Evolutionary conservation across 2,888 invertebrate genomes (phyloP).

Genomic region (Drosophila pegasa): DNA sequence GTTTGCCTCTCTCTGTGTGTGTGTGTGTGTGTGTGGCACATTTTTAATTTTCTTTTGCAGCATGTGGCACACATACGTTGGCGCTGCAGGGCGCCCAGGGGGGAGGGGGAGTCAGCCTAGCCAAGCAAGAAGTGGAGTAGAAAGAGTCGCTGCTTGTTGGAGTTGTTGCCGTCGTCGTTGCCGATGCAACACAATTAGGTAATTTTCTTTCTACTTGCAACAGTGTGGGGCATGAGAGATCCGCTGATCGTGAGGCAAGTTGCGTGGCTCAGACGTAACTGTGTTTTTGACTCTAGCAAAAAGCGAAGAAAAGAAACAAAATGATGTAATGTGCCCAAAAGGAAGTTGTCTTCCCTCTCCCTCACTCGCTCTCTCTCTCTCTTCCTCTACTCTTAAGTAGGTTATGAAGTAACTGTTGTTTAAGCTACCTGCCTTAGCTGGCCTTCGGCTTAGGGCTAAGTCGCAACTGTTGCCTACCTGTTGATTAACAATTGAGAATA

Average conservation of each 20-base stretch:
- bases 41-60: conserved; percentile 57
- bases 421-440: conserved; percentile 4
- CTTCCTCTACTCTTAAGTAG: neutral
- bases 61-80: conserved; percentile 73
- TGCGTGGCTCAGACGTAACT: conserved; percentile 72
- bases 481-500: conserved; percentile 35
- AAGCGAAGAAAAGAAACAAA: conserved; percentile 7
- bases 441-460: neutral
- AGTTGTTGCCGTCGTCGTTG: conserved; percentile 33
- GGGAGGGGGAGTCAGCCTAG: conserved; percentile 9
- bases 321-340: conserved; percentile 62
- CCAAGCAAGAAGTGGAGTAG: conserved; percentile 59
- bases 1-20: too few species aligned
- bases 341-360: conserved; percentile 42
- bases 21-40: conserved; percentile 71
- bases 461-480: conserved; percentile 35
- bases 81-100: conserved; percentile 5
- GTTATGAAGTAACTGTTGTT: conserved; percentile 36
- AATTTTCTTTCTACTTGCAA: conserved; percentile 74
- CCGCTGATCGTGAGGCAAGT: conserved; percentile 46
- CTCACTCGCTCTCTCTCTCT: neutral
- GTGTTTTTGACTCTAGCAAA: conserved; percentile 33
- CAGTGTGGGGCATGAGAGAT: conserved; percentile 16
- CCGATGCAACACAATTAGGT: conserved; percentile 81
- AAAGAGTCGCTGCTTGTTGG: conserved; percentile 44